A percentile compares a stretch with the other conserved stretches of the same genome.
These are phyloP conservation scores for Arion vulgaris DNA, from an alignment of 1,140 invertebrate genomes.

Conservation along the genomic window DNA sequence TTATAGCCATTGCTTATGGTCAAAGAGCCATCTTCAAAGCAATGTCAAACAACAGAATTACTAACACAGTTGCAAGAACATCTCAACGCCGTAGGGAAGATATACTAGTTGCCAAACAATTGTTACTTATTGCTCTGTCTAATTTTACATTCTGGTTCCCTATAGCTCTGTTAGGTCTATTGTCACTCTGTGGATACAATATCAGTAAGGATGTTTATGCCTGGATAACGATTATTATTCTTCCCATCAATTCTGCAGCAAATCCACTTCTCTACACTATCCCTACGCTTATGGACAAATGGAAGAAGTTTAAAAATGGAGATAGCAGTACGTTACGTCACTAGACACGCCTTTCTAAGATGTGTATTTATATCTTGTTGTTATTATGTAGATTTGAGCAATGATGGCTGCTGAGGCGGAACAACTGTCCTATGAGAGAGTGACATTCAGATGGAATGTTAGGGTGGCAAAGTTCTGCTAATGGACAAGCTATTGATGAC, in stretches of 20 bases:
- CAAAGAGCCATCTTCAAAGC: slow-evolving; percentile 35
- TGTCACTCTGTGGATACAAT: slow-evolving; percentile 35
- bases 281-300: background rate
- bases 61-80: background rate
- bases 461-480: too few relatives aligned
- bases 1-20: slow-evolving; percentile 46
- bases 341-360: too few relatives aligned
- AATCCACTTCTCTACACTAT: too few relatives aligned
- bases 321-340: too few relatives aligned
- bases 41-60: background rate
- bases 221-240: slow-evolving; percentile 40
- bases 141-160: slow-evolving; percentile 25
- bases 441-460: too few relatives aligned
- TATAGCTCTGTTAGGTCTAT: slow-evolving; percentile 40
- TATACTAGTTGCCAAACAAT: background rate
- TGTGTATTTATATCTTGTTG: too few relatives aligned
- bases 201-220: slow-evolving; percentile 38
- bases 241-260: too few relatives aligned
- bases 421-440: too few relatives aligned
- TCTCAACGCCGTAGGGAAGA: background rate
- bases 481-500: too few relatives aligned
- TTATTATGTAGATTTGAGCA: too few relatives aligned
- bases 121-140: slow-evolving; percentile 9
- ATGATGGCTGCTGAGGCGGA: too few relatives aligned
- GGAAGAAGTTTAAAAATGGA: background rate